Percentiles rank a stretch among this genome's conserved stretches.
Evolutionary conservation across 2,888 invertebrate species (phyloP).

Genomic region (Portevinia maculata): DNA sequence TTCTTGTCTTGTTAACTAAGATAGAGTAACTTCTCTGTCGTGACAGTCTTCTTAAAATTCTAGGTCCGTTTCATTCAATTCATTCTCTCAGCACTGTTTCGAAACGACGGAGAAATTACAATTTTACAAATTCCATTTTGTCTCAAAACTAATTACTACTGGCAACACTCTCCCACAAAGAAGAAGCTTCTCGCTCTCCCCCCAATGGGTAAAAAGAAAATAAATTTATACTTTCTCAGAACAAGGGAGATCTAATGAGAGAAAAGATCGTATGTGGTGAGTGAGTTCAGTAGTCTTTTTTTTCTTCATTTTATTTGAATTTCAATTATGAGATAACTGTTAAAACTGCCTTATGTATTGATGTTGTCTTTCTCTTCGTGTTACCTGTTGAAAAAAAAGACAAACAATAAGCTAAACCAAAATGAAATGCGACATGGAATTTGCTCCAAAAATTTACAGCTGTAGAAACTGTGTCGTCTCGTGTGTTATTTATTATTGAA

Average conservation of each 20-base stretch:
- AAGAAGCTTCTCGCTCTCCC: constrained; percentile 19
- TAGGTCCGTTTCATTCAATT: too few relatives aligned
- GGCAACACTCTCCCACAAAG: constrained; percentile 18
- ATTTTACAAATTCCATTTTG: too few relatives aligned
- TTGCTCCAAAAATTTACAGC: constrained; percentile 53
- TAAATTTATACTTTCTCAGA: constrained; percentile 32
- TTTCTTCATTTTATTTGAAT: constrained; percentile 47
- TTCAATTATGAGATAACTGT: constrained; percentile 64
- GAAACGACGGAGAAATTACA: too few relatives aligned
- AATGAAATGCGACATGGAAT: constrained; percentile 41
- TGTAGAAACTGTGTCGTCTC: constrained; percentile 64
- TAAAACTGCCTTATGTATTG: constrained; percentile 46
- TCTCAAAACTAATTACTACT: background rate
- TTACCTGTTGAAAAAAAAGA: constrained; percentile 48
- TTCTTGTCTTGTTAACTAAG: too few relatives aligned
- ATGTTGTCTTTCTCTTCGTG: constrained; percentile 11
- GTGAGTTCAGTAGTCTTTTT: constrained; percentile 6
- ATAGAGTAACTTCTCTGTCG: too few relatives aligned
- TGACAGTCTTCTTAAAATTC: too few relatives aligned
- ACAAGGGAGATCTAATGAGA: constrained; percentile 48
- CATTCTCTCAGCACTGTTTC: too few relatives aligned
- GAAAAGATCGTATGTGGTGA: constrained; percentile 28
- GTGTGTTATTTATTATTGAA: constrained; percentile 52
- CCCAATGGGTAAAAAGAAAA: background rate
- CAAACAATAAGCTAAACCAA: constrained; percentile 19